phyloP scores from a whole-genome alignment of 2,797 vertebrate species.

The Gallinago solitaria region DNA sequence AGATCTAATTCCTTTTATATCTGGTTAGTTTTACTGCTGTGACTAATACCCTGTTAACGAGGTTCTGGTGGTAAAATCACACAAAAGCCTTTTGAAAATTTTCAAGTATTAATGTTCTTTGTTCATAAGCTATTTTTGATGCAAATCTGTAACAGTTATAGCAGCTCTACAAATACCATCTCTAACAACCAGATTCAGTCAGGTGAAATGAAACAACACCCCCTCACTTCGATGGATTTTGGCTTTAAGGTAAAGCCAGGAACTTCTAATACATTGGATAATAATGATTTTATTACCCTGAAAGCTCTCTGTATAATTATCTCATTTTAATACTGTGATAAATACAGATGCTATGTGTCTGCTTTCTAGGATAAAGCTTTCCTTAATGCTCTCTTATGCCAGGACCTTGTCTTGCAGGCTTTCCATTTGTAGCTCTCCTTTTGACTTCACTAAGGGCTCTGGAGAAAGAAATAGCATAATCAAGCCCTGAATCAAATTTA shows the following conservation, averaged over 20 bases:
- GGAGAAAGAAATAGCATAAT: not conserved
- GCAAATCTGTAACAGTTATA: not conserved
- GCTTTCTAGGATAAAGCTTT: not conserved
- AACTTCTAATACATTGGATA: not conserved
- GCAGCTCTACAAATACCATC: not conserved
- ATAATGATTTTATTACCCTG: not conserved
- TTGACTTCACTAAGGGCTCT: not conserved
- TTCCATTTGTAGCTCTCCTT: not conserved
- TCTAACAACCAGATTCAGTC: not conserved
- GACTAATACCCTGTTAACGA: not conserved
- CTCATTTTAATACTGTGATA: not conserved
- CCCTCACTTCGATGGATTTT: not conserved
- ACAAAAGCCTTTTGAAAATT: not conserved
- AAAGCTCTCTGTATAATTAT: not conserved
- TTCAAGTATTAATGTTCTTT: not conserved
- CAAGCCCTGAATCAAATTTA: slow-evolving; percentile 24
- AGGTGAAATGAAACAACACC: not conserved
- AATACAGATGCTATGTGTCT: not conserved
- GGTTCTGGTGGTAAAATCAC: not conserved
- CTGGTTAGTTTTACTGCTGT: not conserved
- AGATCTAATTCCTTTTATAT: not conserved
- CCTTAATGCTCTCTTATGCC: not conserved
- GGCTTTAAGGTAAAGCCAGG: not conserved
- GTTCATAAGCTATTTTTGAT: not conserved
- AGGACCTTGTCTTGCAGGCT: not conserved